Evolutionary conservation across 2,888 invertebrate genomes (phyloP), one percentile per base, ranked within the genome.

Genomic region (Nemoura dubitans): DNA sequence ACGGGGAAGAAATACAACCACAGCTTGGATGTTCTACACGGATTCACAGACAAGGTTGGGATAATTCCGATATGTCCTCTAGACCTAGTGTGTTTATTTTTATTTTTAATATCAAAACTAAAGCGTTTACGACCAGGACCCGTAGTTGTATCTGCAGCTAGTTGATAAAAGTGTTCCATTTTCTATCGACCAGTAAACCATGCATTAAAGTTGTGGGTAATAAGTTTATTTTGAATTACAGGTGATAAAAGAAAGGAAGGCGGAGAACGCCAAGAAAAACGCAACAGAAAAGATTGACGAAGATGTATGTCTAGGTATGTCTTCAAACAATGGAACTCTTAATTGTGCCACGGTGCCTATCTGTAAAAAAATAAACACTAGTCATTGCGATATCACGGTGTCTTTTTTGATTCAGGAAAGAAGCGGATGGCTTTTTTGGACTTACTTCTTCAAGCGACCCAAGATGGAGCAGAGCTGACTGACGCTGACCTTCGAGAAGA

Each of bases 1-100:
- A 89, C 89, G 28, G 93, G 93, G 0, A 90, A 90, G 86, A 90
- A 91, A 87, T 91, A 92, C 88, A 90, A 91, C 6, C 89, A 90
- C 80, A 91, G 91, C 85, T 88, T 93, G 25, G 89, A 90, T 36
- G 90, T 92, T 5, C 90, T 94, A 43, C 93, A 93, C 88, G 89
- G 89, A 6, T 93, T 93, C 88, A 93, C 93, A 0, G 90, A 91
- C 87, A 90, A 91, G 89, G 92, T 36, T 10, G 5, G 36, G n/a
- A n/a, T n/a, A n/a, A n/a, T n/a, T n/a, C n/a, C n/a, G n/a, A n/a
- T n/a, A n/a, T n/a, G n/a, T n/a, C n/a, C n/a, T n/a, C n/a, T n/a
- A n/a, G n/a, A n/a, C n/a, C n/a, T n/a, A n/a, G n/a, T n/a, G n/a
- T n/a, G n/a, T n/a, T n/a, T n/a, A n/a, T n/a, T n/a, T n/a, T n/a